These are phyloP conservation scores for Ditula angustiorana DNA, from an alignment of 2,888 invertebrate species.

Conservation along the genomic window DNA sequence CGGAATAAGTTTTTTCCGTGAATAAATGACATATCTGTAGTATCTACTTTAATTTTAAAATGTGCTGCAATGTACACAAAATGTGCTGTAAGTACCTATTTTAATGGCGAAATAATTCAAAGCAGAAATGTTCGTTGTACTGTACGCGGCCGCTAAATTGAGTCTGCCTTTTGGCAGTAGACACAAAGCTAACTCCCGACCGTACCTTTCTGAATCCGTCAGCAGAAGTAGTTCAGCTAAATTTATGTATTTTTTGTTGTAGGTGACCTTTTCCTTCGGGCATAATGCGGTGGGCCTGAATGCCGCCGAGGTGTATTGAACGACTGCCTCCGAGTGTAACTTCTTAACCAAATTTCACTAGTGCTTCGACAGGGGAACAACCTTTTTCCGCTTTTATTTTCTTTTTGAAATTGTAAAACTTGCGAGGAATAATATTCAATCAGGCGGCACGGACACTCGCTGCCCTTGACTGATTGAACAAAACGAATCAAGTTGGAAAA, in stretches of 20 bases:
- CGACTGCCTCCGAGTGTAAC: slow-evolving; percentile 55
- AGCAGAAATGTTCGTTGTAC: neutral
- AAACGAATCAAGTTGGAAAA: neutral
- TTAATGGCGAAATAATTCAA: neutral
- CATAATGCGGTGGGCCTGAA: slow-evolving; percentile 46
- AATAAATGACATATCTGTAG: no score
- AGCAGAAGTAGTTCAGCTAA: slow-evolving; percentile 26
- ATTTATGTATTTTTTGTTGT: slow-evolving; percentile 46
- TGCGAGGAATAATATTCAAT: slow-evolving; percentile 10
- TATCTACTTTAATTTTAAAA: neutral
- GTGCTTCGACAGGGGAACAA: slow-evolving; percentile 58
- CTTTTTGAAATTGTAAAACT: slow-evolving; percentile 20
- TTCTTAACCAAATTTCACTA: slow-evolving; percentile 63
- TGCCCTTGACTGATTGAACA: neutral
- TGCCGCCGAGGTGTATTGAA: slow-evolving; percentile 48
- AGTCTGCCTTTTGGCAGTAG: slow-evolving; percentile 31
- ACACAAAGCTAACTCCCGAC: slow-evolving; percentile 28
- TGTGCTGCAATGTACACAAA: neutral
- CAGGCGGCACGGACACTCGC: neutral
- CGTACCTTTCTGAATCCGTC: slow-evolving; percentile 29
- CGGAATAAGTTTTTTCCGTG: no score
- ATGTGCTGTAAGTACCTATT: no score
- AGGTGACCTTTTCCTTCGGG: slow-evolving; percentile 45
- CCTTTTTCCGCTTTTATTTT: slow-evolving; percentile 51
- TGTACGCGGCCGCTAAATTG: slow-evolving; percentile 15